Percentiles rank a stretch among this genome's conserved stretches.
phyloP scores from a whole-genome alignment of 2,888 invertebrate species.

The Idaea aversata region DNA sequence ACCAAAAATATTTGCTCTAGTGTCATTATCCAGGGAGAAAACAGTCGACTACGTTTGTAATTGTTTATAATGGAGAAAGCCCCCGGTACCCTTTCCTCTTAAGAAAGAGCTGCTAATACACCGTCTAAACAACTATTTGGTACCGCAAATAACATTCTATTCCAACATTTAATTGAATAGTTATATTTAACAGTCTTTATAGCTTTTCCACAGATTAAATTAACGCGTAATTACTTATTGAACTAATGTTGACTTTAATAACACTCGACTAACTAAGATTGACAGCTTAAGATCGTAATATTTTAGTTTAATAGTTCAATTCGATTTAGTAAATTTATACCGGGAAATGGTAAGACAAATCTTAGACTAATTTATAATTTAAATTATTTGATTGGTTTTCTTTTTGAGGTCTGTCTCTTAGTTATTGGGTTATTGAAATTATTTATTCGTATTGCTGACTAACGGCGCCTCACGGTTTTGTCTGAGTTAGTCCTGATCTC shows the following conservation, averaged over 20 bases:
- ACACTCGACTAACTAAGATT: slow-evolving; percentile 10
- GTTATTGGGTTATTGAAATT: too few relatives aligned
- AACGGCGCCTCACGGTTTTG: too few relatives aligned
- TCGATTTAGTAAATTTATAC: background rate
- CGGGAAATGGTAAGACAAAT: background rate
- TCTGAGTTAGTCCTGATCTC: too few relatives aligned
- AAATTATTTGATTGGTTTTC: too few relatives aligned
- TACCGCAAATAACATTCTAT: background rate
- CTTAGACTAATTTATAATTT: too few relatives aligned
- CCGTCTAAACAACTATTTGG: background rate
- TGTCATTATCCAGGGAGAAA: too few relatives aligned
- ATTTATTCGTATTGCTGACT: too few relatives aligned
- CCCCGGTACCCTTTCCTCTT: too few relatives aligned
- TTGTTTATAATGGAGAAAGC: too few relatives aligned
- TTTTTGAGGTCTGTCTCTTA: too few relatives aligned
- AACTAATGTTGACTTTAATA: background rate
- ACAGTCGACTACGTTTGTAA: too few relatives aligned
- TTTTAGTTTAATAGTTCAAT: slow-evolving; percentile 15
- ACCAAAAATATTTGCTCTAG: too few relatives aligned
- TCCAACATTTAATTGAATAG: background rate
- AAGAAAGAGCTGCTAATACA: background rate
- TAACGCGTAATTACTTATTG: background rate
- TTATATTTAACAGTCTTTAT: background rate
- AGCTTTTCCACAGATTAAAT: background rate
- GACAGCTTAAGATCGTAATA: slow-evolving; percentile 15